These are phyloP conservation scores for Lasioglossum pauxillum DNA, from an alignment of 2,888 invertebrate species.

Conservation along the genomic window DNA sequence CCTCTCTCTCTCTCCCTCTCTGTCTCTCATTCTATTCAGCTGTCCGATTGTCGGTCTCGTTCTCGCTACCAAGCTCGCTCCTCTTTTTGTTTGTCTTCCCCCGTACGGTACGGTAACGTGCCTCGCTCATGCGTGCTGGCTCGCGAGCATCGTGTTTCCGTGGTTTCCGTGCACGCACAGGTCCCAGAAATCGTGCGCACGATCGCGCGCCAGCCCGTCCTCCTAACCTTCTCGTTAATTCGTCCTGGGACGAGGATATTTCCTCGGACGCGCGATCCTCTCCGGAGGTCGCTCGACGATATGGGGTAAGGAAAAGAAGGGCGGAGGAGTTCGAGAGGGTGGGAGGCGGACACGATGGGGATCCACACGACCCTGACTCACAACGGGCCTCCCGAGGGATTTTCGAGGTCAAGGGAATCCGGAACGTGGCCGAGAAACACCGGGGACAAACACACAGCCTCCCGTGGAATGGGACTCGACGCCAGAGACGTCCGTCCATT, in stretches of 20 bases:
- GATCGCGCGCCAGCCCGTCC: neutral
- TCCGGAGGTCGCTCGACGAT: neutral
- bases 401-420: conserved; percentile 74
- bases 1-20: neutral
- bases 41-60: neutral
- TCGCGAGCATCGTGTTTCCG: conserved; percentile 31
- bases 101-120: conserved; percentile 9
- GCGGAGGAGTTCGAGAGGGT: neutral
- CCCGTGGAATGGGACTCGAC: neutral
- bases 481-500: conserved; percentile 18
- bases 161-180: conserved; percentile 13
- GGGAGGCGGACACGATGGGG: conserved; percentile 1
- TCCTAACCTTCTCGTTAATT: neutral
- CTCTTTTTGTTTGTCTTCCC: conserved; percentile 27
- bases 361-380: conserved; percentile 65
- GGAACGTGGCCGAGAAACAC: conserved; percentile 34
- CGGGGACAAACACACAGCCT: conserved; percentile 18
- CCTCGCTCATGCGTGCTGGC: conserved; percentile 61
- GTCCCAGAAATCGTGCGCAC: neutral
- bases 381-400: conserved; percentile 63
- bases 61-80: conserved; percentile 3
- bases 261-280: neutral
- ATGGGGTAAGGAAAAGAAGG: neutral
- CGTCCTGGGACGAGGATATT: neutral
- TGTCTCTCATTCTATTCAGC: neutral